Evolutionary conservation across 2,113 vertebrate genomes (phyloP).

Genomic region (Herpailurus yagouaroundi): DNA sequence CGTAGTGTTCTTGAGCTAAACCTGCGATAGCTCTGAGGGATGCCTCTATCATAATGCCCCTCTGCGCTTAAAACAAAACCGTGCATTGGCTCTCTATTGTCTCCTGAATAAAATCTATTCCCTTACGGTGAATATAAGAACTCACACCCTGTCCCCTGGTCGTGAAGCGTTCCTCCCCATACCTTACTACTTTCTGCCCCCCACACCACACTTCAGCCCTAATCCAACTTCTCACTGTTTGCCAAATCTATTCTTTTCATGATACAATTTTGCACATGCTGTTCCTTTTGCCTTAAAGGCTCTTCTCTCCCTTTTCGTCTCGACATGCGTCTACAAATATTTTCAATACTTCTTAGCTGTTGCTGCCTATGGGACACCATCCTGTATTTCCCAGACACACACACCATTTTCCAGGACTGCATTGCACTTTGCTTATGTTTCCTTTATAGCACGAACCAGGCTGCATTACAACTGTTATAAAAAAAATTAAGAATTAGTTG

Average conservation of each 20-base stretch:
- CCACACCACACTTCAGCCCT: not conserved
- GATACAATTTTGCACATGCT: not conserved
- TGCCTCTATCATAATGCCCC: not conserved
- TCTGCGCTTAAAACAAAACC: not conserved
- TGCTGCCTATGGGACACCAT: not conserved
- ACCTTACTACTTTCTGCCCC: not conserved
- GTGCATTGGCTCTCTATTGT: not conserved
- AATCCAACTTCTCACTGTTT: not conserved
- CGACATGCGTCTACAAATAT: not conserved
- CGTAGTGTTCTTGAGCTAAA: not conserved
- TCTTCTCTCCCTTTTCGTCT: not conserved
- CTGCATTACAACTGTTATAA: not conserved
- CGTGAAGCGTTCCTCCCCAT: not conserved
- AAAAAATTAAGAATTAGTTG: not conserved
- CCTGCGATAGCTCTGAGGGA: not conserved
- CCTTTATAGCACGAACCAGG: not conserved
- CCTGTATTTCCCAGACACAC: not conserved
- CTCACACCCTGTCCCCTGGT: not conserved
- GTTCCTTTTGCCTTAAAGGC: not conserved
- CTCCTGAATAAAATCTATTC: not conserved
- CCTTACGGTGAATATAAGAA: not conserved
- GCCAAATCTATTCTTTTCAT: not conserved
- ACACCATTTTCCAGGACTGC: not conserved
- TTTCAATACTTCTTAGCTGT: not conserved
- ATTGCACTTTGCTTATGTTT: not conserved